Conservation (phyloP, 2,113 vertebrate genomes). For the Lanius ludovicianus region DNA sequence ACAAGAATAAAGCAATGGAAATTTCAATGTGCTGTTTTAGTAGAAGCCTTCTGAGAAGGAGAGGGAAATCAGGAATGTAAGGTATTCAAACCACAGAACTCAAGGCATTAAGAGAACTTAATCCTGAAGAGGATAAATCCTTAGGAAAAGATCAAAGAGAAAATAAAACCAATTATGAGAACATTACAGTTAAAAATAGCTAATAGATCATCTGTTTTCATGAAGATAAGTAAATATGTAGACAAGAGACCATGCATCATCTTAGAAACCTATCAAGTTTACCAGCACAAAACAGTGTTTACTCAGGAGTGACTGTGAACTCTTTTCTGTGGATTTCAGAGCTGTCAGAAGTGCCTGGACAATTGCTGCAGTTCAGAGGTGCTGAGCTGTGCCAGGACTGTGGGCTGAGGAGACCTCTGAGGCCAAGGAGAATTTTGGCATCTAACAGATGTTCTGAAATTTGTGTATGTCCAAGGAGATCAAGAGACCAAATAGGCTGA, state of each 20-base stretch:
- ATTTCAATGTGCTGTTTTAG: background rate
- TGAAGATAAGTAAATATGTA: background rate
- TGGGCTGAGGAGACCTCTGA: background rate
- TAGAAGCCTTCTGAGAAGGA: slow-evolving; percentile 28
- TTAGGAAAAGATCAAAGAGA: slow-evolving; percentile 37
- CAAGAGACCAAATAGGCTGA: background rate
- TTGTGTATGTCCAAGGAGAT: background rate
- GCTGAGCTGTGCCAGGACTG: background rate
- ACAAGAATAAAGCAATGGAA: slow-evolving; percentile 66
- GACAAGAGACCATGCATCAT: background rate
- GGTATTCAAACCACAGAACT: slow-evolving; percentile 38
- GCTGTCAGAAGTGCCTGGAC: background rate
- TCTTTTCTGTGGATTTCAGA: background rate
- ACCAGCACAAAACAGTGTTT: background rate
- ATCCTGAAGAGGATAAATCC: background rate
- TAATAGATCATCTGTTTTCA: slow-evolving; percentile 1
- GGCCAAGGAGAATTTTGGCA: background rate
- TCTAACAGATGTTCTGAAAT: slow-evolving; percentile 4
- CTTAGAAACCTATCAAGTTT: background rate
- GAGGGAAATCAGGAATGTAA: slow-evolving; percentile 37
- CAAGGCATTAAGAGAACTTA: slow-evolving; percentile 14
- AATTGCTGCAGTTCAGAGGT: background rate
- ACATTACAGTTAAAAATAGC: background rate
- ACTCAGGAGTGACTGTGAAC: background rate
- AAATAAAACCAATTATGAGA: slow-evolving; percentile 43